Evolutionary conservation across 2,888 invertebrate species (phyloP), one percentile per base, ranked within the genome.

Genomic region (Amiota minor): DNA sequence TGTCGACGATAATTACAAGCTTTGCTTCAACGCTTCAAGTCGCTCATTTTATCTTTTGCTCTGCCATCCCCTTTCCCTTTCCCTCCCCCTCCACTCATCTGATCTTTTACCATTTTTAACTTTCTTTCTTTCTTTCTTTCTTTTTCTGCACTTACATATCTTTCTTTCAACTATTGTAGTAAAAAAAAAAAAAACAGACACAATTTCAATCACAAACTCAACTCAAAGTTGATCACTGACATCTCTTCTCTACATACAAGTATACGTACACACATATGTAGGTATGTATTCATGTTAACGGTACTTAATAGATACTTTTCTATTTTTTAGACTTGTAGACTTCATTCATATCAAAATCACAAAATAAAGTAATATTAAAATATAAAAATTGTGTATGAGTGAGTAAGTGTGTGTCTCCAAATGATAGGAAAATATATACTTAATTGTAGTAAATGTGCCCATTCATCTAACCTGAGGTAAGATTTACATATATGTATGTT

Each of bases 241-340:
- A 56, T 16, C 45, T 53, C 53, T 72, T 53, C 70, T 49, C 53
- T 56, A 23, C 35, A 35, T 12, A n/a, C 75, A 78, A 80, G 11
- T 53, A n/a, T 53, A 23, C 23, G 3, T 23, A 23, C 35, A 35
- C 0, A 35, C 35, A 35, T 35, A 35, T 35, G 6, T 35, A 35
- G 6, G 6, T 35, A 35, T 35, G 6, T 35, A 35, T 6, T 6
- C 35, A 35, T 35, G 0, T 79, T 83, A 83, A 83, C 83, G 83
- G 86, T 80, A 86, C 78, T 86, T 83, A 83, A 83, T 86, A 80
- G 85, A 83, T 86, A 85, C 84, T 82, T 86, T 81, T 85, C 86
- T 85, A 23, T 23, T 77, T 81, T 77, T 72, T 16, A 53, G 53
- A 53, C 53, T 53, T 16, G 6, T n/a, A 14, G 12, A 16, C 53